Percentiles rank a stretch among this genome's conserved stretches.
Conservation (phyloP, 2,888 invertebrate species). For the Magallana nippona region DNA sequence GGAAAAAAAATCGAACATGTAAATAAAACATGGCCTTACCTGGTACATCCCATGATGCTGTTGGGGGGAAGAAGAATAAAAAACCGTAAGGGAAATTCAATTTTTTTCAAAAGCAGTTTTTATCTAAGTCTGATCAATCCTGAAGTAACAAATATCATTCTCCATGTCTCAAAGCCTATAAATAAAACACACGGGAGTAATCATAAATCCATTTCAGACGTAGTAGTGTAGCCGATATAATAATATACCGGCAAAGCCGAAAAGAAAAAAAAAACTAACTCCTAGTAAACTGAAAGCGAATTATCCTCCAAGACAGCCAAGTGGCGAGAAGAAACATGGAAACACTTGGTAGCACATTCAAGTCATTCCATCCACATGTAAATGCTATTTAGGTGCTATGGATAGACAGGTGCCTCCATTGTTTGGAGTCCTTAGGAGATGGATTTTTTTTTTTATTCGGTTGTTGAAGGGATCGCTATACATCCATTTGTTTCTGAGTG, state of each 20-base stretch:
- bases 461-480: too few relatives aligned
- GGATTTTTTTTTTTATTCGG: too few relatives aligned
- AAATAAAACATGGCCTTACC: not conserved
- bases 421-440: not conserved
- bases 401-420: not conserved
- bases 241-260: too few relatives aligned
- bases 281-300: not conserved
- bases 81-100: not conserved
- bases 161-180: not conserved
- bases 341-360: slow-evolving; percentile 24
- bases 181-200: not conserved
- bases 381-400: slow-evolving; percentile 2
- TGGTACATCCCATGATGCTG: slow-evolving; percentile 33
- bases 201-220: not conserved
- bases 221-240: too few relatives aligned
- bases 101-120: too few relatives aligned
- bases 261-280: not conserved
- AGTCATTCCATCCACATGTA: slow-evolving; percentile 17
- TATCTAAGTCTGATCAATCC: slow-evolving; percentile 25
- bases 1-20: not conserved
- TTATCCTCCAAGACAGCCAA: slow-evolving; percentile 12
- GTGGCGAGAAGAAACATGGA: not conserved
- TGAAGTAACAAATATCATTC: not conserved
- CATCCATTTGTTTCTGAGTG: too few relatives aligned
- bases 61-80: not conserved